Base-by-base conservation (phyloP, 2,888 invertebrate species). In the Bugulina stolonifera region DNA sequence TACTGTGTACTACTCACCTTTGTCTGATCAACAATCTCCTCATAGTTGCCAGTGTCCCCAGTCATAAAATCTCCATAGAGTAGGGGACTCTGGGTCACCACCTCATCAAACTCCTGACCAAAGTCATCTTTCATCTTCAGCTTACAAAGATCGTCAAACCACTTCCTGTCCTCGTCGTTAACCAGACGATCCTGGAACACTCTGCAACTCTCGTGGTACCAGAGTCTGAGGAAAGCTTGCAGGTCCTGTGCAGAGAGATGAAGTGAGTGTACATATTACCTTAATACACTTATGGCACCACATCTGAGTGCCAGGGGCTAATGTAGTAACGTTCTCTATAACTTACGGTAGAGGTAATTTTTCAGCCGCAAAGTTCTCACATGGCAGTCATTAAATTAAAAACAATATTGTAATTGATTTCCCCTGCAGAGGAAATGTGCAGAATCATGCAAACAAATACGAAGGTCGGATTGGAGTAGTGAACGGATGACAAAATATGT, bases 41-140 rank as follows among this genome's bases (percentile, higher is more conserved):
- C 77, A 80, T 92, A 92, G 55, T 88, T 87, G 76, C 85, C 79
- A 73, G 79, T 80, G 52, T 83, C 89, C 64, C 76, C 75, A 5
- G 77, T 73, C 76, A 83, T 76, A 79, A 91, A 90, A 80, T 91
- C 91, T 0, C 89, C 90, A 79, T 88, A 91, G 73, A 91, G 82
- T 79, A 91, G 86, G 5, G 88, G 81, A 1, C 87, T 83, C 0
- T 82, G 83, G 0, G 87, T 87, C 0, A 90, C 76, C 0, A 89
- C 85, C 0, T 86, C 84, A 0, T 81, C 77, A 0, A 88, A 79
- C 34, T 89, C 86, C 1, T 77, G 86, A 0, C 86, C 80, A 76
- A 90, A 91, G 32, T 88, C 87, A 0, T 75, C 69, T 73, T 82
- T 80, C 73, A 91, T 87, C 80, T 89, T 89, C 22, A 78, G 73